Conservation (phyloP, 2,888 invertebrate genomes). For the Sinhomidia bicolor region DNA sequence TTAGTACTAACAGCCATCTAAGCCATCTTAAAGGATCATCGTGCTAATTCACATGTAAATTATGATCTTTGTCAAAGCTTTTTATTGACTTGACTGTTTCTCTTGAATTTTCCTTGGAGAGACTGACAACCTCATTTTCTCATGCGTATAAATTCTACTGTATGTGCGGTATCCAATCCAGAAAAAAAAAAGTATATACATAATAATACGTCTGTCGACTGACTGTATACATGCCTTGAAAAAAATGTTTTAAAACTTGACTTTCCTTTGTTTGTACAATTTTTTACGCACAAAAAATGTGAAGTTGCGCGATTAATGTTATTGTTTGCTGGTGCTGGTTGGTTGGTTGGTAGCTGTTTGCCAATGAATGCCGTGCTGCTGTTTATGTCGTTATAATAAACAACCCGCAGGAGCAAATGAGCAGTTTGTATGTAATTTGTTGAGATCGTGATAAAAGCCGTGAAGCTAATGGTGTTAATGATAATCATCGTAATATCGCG, state of each 20-base stretch:
- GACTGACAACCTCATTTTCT: conserved; percentile 24
- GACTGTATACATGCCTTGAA: conserved; percentile 1
- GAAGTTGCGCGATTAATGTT: conserved; percentile 4
- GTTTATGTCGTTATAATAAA: conserved; percentile 50
- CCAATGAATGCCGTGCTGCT: neutral
- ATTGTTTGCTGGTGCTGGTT: neutral
- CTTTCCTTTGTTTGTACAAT: conserved; percentile 43
- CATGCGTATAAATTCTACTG: too few relatives aligned
- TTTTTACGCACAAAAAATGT: neutral
- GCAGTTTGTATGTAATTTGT: conserved; percentile 65
- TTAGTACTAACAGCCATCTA: neutral
- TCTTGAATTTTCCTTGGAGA: conserved; percentile 44
- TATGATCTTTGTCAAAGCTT: conserved; percentile 66
- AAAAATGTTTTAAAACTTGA: conserved; percentile 29
- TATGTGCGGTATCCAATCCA: too few relatives aligned
- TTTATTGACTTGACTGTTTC: conserved; percentile 52
- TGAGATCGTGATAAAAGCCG: conserved; percentile 64
- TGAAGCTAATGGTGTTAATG: conserved; percentile 45
- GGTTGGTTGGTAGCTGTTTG: conserved; percentile 17
- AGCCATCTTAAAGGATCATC: conserved; percentile 47
- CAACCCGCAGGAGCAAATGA: conserved; percentile 63
- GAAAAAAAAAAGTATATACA: too few relatives aligned
- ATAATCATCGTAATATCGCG: neutral
- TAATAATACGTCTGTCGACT: neutral
- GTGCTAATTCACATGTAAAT: conserved; percentile 70